Evolutionary conservation across 1,140 invertebrate genomes (phyloP).

Genomic region (Pinna nobilis): DNA sequence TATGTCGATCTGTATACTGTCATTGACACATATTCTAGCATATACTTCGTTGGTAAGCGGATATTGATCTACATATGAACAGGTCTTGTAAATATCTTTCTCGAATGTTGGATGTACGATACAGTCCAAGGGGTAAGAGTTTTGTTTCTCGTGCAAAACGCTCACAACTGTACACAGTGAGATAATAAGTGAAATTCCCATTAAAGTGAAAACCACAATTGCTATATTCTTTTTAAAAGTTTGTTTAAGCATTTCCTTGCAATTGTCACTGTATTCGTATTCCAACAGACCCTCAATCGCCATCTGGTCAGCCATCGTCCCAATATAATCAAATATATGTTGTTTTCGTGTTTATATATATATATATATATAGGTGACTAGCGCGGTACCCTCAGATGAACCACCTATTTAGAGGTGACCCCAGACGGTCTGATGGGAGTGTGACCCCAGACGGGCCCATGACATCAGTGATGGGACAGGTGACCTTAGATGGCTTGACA

Average conservation of each 20-base stretch:
- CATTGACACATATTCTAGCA: not conserved
- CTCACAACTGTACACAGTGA: not conserved
- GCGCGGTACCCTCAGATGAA: too few relatives aligned
- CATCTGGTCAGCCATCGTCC: not conserved
- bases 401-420: too few relatives aligned
- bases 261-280: not conserved
- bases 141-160: not conserved
- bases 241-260: not conserved
- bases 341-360: not conserved
- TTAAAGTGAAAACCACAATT: not conserved
- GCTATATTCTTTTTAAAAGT: too few relatives aligned
- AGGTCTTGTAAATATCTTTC: not conserved
- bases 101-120: not conserved
- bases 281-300: constrained; percentile 2
- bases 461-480: too few relatives aligned
- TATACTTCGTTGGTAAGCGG: constrained; percentile 2
- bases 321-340: not conserved
- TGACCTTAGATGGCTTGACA: not conserved
- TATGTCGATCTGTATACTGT: constrained; percentile 2
- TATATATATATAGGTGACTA: too few relatives aligned
- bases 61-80: constrained; percentile 9
- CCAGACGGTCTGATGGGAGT: not conserved
- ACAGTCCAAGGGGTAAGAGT: not conserved
- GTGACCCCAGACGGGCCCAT: constrained; percentile 2
- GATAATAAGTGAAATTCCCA: not conserved